A percentile compares a stretch with the other conserved stretches of the same genome.
phyloP scores from a whole-genome alignment of 2,113 vertebrate genomes.

The Laticauda laticaudata region DNA sequence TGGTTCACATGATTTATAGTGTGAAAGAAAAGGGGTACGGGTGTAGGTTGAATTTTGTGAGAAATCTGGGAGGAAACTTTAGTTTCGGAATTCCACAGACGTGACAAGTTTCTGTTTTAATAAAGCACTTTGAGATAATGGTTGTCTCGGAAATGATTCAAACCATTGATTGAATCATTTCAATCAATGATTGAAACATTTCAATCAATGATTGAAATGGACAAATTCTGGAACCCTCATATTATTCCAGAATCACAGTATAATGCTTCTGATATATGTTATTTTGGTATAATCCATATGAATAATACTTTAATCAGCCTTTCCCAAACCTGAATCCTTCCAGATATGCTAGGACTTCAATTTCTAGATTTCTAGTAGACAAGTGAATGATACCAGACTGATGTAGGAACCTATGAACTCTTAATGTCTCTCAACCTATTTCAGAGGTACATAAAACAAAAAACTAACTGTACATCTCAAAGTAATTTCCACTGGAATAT shows the following conservation, averaged over 20 bases:
- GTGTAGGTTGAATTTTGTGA: too few relatives aligned
- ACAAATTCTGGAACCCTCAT: too few relatives aligned
- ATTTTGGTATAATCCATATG: background rate
- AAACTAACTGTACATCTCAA: background rate
- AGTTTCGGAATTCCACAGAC: too few relatives aligned
- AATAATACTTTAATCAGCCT: background rate
- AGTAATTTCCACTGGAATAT: background rate
- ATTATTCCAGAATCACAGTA: background rate
- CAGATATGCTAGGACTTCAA: background rate
- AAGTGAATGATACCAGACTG: background rate
- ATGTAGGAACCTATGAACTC: background rate
- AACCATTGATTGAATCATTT: too few relatives aligned
- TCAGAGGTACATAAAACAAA: background rate
- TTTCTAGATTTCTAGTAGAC: background rate
- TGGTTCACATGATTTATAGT: too few relatives aligned
- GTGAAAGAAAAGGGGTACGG: too few relatives aligned
- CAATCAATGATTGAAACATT: too few relatives aligned
- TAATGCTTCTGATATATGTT: background rate
- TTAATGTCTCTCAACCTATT: background rate
- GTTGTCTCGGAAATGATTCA: too few relatives aligned
- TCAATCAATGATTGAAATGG: too few relatives aligned
- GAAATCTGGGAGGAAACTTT: too few relatives aligned
- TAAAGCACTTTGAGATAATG: too few relatives aligned
- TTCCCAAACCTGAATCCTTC: background rate
- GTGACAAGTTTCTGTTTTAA: too few relatives aligned